These are phyloP conservation scores for Apostichopus californicus DNA, from an alignment of 35 echinoderm and acorn worm species.

Conservation along the genomic window DNA sequence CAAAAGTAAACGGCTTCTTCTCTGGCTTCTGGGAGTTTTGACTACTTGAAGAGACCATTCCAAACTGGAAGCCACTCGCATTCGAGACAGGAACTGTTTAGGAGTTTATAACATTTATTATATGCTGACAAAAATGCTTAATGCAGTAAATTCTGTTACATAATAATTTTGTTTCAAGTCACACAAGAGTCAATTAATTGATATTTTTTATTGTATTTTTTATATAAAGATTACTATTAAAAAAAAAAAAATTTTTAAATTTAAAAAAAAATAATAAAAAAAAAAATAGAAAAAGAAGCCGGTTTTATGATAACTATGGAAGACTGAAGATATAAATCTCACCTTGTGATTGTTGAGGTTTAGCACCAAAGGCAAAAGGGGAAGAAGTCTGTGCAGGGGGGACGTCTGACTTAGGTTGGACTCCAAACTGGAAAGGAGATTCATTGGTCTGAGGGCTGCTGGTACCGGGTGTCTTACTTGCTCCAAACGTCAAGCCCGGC, in stretches of 20 bases:
- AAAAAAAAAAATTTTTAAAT: too few relatives aligned
- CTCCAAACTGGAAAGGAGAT: constrained; percentile 26
- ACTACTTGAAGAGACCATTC: constrained; percentile 21
- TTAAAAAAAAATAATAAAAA: too few relatives aligned
- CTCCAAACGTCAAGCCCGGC: neutral
- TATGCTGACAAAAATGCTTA: too few relatives aligned
- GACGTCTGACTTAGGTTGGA: neutral
- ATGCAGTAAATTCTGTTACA: too few relatives aligned
- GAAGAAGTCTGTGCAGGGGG: neutral
- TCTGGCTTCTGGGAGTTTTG: constrained; percentile 15
- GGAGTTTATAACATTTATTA: neutral
- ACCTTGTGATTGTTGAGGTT: constrained; percentile 27
- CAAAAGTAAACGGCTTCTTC: constrained; percentile 28
- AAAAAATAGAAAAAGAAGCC: too few relatives aligned
- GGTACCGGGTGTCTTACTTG: neutral
- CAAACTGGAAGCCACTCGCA: constrained; percentile 28
- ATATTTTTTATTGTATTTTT: too few relatives aligned
- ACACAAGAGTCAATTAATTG: too few relatives aligned
- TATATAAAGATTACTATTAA: too few relatives aligned
- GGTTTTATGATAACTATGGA: too few relatives aligned
- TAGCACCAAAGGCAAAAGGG: constrained; percentile 26
- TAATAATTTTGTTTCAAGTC: too few relatives aligned
- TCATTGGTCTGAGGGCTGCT: neutral
- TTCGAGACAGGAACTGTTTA: neutral
- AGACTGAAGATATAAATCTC: neutral